phyloP scores from a whole-genome alignment of 2,113 vertebrate species.

The Mesitornis unicolor region DNA sequence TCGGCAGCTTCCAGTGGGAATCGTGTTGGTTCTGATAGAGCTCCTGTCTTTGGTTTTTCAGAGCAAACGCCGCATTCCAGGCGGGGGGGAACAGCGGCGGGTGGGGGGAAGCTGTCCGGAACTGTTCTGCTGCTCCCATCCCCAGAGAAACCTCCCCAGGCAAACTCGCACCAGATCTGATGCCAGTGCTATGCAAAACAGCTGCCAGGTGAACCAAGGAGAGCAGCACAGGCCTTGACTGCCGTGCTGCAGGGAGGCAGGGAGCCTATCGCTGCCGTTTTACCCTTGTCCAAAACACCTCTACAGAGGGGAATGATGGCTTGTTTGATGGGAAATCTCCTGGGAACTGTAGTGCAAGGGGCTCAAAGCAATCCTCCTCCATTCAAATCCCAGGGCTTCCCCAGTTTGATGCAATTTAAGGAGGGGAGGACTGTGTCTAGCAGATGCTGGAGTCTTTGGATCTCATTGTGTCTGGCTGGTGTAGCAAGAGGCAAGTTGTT shows the following conservation, averaged over 20 bases:
- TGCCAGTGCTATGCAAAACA: slow-evolving; percentile 76
- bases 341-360: not conserved
- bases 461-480: not conserved
- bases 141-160: slow-evolving; percentile 76
- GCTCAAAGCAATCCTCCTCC: not conserved
- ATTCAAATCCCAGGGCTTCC: not conserved
- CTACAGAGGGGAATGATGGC: not conserved
- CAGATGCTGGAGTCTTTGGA: not conserved
- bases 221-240: not conserved
- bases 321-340: not conserved
- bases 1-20: not conserved
- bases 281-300: not conserved
- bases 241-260: not conserved
- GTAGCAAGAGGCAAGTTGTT: not conserved
- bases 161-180: slow-evolving; percentile 68
- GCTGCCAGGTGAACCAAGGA: slow-evolving; percentile 49
- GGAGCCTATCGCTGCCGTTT: not conserved
- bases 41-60: not conserved
- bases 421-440: not conserved
- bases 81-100: not conserved
- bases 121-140: slow-evolving; percentile 61
- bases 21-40: not conserved
- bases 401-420: not conserved
- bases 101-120: slow-evolving; percentile 44
- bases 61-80: not conserved